These are phyloP conservation scores for Drosophila ironensis DNA, from an alignment of 1,140 invertebrate species.

Conservation along the genomic window DNA sequence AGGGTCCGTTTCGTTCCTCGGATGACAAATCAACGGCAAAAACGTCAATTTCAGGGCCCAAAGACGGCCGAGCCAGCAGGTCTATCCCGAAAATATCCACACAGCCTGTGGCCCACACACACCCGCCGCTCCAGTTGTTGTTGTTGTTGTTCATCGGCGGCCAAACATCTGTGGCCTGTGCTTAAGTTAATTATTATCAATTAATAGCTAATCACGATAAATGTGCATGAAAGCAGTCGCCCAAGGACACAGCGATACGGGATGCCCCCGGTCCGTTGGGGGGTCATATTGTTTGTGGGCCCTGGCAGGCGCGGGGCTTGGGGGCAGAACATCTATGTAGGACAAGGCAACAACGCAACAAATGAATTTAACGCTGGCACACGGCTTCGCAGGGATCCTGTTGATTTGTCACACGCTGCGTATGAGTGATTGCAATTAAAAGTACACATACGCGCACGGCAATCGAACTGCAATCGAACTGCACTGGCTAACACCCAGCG, in stretches of 20 bases:
- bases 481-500: too few species aligned
- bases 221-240: conserved; percentile 68
- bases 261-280: too few species aligned
- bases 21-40: too few species aligned
- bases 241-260: conserved; percentile 23
- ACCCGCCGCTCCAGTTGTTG: background rate
- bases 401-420: conserved; percentile 70
- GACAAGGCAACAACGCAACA: conserved; percentile 43
- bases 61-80: too few species aligned
- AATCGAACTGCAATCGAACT: too few species aligned
- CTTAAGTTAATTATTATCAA: conserved; percentile 80
- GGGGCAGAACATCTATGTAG: background rate
- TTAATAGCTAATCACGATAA: conserved; percentile 80
- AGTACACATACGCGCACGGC: conserved; percentile 63
- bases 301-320: background rate
- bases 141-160: conserved; percentile 4
- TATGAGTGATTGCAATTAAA: conserved; percentile 68
- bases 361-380: conserved; percentile 45
- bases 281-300: background rate
- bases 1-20: too few species aligned
- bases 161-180: conserved; percentile 63
- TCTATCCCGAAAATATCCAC: background rate
- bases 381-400: conserved; percentile 31
- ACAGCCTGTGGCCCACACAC: background rate
- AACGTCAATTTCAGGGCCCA: background rate